Conservation (phyloP, 2,888 invertebrate genomes). For the Drosophila borborema region DNA sequence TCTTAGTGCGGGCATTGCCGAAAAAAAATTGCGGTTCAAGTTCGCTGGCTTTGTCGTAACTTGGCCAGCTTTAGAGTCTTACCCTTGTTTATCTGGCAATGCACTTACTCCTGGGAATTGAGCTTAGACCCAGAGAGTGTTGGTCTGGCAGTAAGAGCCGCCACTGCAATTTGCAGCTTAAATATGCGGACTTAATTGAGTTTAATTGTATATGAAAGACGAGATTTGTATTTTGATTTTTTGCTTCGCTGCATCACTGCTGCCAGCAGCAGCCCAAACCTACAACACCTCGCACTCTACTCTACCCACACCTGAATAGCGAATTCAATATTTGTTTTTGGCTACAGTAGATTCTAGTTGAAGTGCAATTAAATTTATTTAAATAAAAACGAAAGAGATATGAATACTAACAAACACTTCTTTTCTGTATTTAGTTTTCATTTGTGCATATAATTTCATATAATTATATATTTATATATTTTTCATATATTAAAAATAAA, state of each 20-base stretch:
- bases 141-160: constrained; percentile 29
- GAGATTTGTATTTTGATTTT: constrained; percentile 48
- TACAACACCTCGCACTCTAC: not conserved
- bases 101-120: constrained; percentile 71
- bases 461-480: no score
- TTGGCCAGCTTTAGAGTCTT: constrained; percentile 31
- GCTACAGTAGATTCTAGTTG: not conserved
- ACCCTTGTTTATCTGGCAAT: constrained; percentile 64
- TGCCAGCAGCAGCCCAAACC: not conserved
- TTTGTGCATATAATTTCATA: no score
- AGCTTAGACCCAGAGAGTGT: constrained; percentile 30
- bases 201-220: constrained; percentile 74
- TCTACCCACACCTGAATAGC: no score
- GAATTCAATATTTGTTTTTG: constrained; percentile 1
- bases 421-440: no score
- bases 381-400: not conserved
- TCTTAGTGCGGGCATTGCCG: constrained; percentile 65
- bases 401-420: not conserved
- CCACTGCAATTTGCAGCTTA: constrained; percentile 68
- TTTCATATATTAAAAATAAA: no score
- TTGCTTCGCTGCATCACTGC: constrained; percentile 24
- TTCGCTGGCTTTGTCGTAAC: constrained; percentile 72
- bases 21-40: constrained; percentile 77
- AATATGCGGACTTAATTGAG: constrained; percentile 80
- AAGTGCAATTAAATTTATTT: not conserved